These are phyloP conservation scores for Rhabdomys dilectus DNA, from an alignment of 2,113 vertebrate genomes.

Conservation along the genomic window DNA sequence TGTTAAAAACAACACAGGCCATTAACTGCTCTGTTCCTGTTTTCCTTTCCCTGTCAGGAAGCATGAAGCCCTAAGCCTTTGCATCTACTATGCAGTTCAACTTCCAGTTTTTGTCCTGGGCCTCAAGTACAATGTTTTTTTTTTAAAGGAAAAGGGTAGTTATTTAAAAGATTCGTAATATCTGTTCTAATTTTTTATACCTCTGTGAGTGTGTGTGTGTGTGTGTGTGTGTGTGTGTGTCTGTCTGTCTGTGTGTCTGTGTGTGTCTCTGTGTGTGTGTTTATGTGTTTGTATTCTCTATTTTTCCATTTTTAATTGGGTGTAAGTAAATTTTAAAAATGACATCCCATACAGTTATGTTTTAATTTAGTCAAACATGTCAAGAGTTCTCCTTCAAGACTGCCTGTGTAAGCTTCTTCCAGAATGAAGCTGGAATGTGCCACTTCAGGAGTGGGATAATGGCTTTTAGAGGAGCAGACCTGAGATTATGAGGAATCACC, in stretches of 20 bases:
- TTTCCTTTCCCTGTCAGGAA: conserved; percentile 32
- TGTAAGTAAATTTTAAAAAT: background rate
- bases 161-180: background rate
- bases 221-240: background rate
- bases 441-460: background rate
- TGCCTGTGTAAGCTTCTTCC: background rate
- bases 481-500: background rate
- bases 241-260: background rate
- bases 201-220: background rate
- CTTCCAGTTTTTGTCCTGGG: background rate
- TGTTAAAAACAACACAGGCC: background rate
- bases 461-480: background rate
- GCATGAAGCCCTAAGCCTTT: background rate
- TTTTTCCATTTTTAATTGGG: background rate
- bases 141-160: background rate
- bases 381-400: background rate
- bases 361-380: conserved; percentile 25
- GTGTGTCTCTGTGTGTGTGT: background rate
- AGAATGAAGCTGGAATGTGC: background rate
- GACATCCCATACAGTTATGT: background rate
- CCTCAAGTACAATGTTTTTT: background rate
- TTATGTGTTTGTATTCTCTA: background rate
- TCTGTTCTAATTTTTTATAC: background rate
- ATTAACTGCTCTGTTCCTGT: background rate
- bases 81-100: background rate